Evolutionary conservation across 2,113 vertebrate species (phyloP).

Genomic region (Toxostoma redivivum): DNA sequence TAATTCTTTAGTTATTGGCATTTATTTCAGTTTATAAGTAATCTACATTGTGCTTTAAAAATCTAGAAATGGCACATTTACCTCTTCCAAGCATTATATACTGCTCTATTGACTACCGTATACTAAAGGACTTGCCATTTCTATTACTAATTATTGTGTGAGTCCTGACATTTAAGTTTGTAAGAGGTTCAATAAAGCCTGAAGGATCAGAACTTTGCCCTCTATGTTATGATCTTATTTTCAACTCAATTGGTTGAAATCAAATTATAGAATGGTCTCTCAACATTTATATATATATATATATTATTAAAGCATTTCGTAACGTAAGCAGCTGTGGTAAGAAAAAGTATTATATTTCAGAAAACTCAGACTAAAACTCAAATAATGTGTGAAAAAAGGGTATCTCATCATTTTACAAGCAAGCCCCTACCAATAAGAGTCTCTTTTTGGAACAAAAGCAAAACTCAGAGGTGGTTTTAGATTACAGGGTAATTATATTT

Average conservation of each 20-base stretch:
- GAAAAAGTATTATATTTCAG: not conserved
- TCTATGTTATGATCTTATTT: not conserved
- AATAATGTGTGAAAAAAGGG: not conserved
- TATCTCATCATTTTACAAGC: not conserved
- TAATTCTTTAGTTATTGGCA: not conserved
- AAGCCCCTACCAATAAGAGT: not conserved
- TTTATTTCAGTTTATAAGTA: conserved; percentile 9
- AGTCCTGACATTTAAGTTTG: not conserved
- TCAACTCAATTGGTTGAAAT: not conserved
- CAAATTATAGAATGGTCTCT: not conserved
- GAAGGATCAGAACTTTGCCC: not conserved
- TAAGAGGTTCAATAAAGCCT: not conserved
- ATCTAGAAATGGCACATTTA: not conserved
- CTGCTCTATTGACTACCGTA: not conserved
- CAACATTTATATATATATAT: not conserved
- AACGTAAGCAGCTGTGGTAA: not conserved
- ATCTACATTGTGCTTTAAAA: not conserved
- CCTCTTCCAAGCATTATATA: not conserved
- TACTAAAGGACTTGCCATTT: not conserved
- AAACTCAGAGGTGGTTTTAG: not conserved
- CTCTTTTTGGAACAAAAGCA: not conserved
- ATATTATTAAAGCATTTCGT: not conserved
- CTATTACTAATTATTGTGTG: not conserved
- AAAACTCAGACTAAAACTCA: not conserved
- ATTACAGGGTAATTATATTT: not conserved